A percentile compares a stretch with the other conserved stretches of the same genome.
phyloP scores from a whole-genome alignment of 2,888 invertebrate species.

The Amitus sp. region DNA sequence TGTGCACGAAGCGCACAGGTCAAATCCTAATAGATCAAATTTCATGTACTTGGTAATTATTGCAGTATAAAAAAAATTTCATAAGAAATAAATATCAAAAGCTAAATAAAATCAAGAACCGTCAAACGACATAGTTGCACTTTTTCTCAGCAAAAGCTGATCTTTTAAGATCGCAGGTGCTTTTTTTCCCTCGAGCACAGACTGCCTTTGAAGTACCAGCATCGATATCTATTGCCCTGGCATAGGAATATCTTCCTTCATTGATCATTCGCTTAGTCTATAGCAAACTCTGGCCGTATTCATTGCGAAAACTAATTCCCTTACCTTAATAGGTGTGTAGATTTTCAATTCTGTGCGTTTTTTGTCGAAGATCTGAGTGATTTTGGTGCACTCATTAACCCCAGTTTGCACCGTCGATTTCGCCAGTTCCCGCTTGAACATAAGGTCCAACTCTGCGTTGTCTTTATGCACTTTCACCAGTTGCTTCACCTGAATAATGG shows the following conservation, averaged over 20 bases:
- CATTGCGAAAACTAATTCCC: too few species aligned
- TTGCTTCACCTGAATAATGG: slow-evolving; percentile 81
- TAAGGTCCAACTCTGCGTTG: slow-evolving; percentile 88
- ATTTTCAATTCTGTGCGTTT: slow-evolving; percentile 80
- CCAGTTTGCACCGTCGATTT: slow-evolving; percentile 87
- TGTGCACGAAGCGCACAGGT: too few species aligned
- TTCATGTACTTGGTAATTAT: too few species aligned
- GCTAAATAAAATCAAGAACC: too few species aligned
- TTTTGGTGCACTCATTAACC: slow-evolving; percentile 86
- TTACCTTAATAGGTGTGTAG: too few species aligned
- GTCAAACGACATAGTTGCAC: slow-evolving; percentile 42
- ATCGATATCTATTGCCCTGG: not conserved
- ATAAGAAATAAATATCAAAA: too few species aligned
- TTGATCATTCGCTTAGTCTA: too few species aligned
- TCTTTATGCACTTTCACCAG: slow-evolving; percentile 89
- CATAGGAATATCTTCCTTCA: not conserved
- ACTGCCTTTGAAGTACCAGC: slow-evolving; percentile 5
- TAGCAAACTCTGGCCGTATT: too few species aligned
- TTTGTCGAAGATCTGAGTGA: slow-evolving; percentile 81
- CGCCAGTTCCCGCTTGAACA: slow-evolving; percentile 87
- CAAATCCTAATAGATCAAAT: too few species aligned
- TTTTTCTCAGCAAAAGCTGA: slow-evolving; percentile 22
- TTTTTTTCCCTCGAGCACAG: slow-evolving; percentile 20
- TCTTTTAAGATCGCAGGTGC: slow-evolving; percentile 11
- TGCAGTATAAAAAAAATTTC: too few species aligned